Evolutionary conservation across 2,113 vertebrate genomes (phyloP).

Genomic region (Oriolus oriolus): DNA sequence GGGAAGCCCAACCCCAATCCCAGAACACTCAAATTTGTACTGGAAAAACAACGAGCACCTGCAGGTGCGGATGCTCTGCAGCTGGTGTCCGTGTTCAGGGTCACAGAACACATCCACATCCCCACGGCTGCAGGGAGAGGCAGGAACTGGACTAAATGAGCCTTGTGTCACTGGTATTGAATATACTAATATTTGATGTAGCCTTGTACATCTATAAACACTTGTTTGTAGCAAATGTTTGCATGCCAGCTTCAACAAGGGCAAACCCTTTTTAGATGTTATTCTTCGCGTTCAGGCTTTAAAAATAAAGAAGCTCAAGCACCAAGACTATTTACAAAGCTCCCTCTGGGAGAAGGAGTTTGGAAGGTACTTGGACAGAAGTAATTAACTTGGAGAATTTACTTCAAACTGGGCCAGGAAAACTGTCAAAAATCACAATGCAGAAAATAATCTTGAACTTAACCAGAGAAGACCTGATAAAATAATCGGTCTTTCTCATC

Average conservation of each 20-base stretch:
- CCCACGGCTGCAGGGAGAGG: accelerated
- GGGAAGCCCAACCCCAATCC: neutral
- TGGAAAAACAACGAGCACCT: accelerated
- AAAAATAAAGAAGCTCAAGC: neutral
- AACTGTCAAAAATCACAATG: neutral
- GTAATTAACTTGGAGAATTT: neutral
- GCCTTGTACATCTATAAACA: neutral
- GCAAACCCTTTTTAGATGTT: neutral
- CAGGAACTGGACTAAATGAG: neutral
- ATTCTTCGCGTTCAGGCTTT: neutral
- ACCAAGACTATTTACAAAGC: neutral
- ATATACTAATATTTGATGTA: neutral
- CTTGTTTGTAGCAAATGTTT: neutral
- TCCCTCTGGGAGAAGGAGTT: neutral
- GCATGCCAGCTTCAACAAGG: neutral
- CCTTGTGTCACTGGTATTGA: accelerated
- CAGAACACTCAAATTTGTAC: neutral
- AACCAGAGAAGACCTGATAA: neutral
- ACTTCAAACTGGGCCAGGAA: neutral
- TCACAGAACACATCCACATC: neutral
- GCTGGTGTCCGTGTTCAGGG: accelerated
- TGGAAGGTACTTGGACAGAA: neutral
- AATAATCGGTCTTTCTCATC: neutral
- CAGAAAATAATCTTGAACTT: neutral
- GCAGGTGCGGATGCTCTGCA: accelerated